phyloP scores from a whole-genome alignment of 2,797 vertebrate species.

The Chloroceryle amazona region DNA sequence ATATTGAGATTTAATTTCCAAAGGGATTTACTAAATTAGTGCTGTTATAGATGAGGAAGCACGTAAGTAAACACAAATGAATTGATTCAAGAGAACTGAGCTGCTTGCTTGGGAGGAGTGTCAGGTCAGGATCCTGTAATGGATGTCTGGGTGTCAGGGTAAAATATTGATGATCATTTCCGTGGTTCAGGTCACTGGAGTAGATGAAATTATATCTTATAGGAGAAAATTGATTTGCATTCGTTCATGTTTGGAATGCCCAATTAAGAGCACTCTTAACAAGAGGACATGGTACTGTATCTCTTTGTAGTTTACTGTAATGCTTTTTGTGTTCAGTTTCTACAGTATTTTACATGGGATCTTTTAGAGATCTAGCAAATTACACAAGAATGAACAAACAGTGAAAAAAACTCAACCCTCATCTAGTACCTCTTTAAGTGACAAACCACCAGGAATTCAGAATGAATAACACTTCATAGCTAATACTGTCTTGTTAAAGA shows the following conservation, averaged over 20 bases:
- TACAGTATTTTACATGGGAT: background rate
- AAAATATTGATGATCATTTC: background rate
- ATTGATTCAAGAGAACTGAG: conserved; percentile 1
- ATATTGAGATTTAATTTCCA: conserved; percentile 24
- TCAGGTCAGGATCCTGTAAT: background rate
- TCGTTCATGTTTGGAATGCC: background rate
- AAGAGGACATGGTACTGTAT: background rate
- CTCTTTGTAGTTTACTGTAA: background rate
- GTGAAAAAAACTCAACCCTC: background rate
- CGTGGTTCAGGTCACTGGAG: conserved; percentile 1
- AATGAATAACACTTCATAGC: background rate
- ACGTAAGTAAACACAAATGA: background rate
- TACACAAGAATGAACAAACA: background rate
- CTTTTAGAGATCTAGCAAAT: background rate
- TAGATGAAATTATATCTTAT: background rate
- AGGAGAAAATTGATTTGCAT: conserved; percentile 15
- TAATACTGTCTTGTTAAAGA: background rate
- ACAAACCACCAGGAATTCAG: background rate
- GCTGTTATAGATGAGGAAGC: background rate
- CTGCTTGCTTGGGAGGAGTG: background rate
- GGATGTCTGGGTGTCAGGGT: background rate
- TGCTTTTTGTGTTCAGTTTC: background rate
- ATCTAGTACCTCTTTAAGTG: background rate
- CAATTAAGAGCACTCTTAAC: background rate
- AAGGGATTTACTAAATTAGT: conserved; percentile 21